Percentiles rank a stretch among this genome's conserved stretches.
phyloP scores from a whole-genome alignment of 1,140 invertebrate genomes.

The Samia ricini region DNA sequence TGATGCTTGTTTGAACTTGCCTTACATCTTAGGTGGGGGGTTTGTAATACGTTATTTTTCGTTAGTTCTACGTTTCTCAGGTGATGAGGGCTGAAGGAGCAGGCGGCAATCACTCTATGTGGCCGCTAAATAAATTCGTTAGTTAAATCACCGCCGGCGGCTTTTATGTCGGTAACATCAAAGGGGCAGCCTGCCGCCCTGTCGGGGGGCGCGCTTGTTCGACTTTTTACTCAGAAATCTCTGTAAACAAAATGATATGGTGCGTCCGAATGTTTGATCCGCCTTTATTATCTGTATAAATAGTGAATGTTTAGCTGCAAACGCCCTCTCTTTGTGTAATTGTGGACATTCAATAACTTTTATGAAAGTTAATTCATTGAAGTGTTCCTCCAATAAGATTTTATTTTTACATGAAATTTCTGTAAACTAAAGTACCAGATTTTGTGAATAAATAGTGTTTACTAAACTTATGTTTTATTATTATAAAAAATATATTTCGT shows the following conservation, averaged over 20 bases:
- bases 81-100: constrained; percentile 34
- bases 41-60: background rate
- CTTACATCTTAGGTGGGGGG: background rate
- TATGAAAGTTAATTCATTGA: constrained; percentile 31
- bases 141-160: constrained; percentile 78
- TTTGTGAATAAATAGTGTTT: too few relatives aligned
- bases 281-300: constrained; percentile 72
- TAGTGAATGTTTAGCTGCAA: constrained; percentile 60
- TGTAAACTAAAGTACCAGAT: too few relatives aligned
- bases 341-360: constrained; percentile 45
- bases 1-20: background rate
- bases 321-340: constrained; percentile 56
- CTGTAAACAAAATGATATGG: constrained; percentile 76
- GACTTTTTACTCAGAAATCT: constrained; percentile 75
- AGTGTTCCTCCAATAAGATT: constrained; percentile 8
- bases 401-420: too few relatives aligned
- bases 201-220: constrained; percentile 62
- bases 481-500: too few relatives aligned
- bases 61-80: constrained; percentile 16
- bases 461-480: too few relatives aligned
- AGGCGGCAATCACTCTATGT: constrained; percentile 54
- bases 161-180: constrained; percentile 77
- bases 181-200: constrained; percentile 61
- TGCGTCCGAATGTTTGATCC: constrained; percentile 73
- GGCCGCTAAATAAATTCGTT: constrained; percentile 79